phyloP scores from a whole-genome alignment of 2,888 invertebrate genomes.

The Cabera pusaria region DNA sequence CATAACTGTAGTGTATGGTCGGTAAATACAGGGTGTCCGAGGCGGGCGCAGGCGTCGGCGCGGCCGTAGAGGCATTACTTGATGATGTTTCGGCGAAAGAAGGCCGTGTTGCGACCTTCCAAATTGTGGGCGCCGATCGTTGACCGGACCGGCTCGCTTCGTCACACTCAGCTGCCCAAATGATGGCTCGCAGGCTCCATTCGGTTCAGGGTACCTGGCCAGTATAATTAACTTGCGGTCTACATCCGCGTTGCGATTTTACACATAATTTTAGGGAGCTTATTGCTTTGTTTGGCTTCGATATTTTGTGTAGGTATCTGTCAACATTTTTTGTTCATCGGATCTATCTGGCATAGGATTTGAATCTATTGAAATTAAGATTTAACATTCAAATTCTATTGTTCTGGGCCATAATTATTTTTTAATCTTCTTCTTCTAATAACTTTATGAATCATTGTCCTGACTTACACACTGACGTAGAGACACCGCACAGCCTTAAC shows the following conservation, averaged over 20 bases:
- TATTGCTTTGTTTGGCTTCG: conserved; percentile 16
- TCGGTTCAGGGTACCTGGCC: conserved; percentile 36
- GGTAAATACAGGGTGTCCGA: conserved; percentile 75
- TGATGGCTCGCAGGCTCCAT: conserved; percentile 29
- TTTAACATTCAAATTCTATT: background rate
- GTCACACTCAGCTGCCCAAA: conserved; percentile 50
- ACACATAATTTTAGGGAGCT: conserved; percentile 32
- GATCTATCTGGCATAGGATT: too few species aligned
- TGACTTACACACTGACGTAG: too few species aligned
- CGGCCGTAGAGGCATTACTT: conserved; percentile 47
- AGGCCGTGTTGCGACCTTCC: conserved; percentile 81
- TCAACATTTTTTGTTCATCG: conserved; percentile 14
- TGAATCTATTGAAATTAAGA: conserved; percentile 2
- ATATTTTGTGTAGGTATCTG: conserved; percentile 8
- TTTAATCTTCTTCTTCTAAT: too few species aligned
- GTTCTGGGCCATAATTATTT: too few species aligned
- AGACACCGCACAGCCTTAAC: too few species aligned
- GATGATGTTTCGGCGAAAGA: conserved; percentile 70
- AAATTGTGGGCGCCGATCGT: conserved; percentile 69
- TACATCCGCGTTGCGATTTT: conserved; percentile 47
- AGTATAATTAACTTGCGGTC: conserved; percentile 40
- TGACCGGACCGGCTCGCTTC: conserved; percentile 60
- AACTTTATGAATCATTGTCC: too few species aligned
- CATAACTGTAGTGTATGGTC: conserved; percentile 75
- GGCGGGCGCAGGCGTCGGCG: conserved; percentile 35